Evolutionary conservation across 2,797 vertebrate species (phyloP), one percentile per base, ranked within the genome.

Genomic region (Linurgus olivaceus): DNA sequence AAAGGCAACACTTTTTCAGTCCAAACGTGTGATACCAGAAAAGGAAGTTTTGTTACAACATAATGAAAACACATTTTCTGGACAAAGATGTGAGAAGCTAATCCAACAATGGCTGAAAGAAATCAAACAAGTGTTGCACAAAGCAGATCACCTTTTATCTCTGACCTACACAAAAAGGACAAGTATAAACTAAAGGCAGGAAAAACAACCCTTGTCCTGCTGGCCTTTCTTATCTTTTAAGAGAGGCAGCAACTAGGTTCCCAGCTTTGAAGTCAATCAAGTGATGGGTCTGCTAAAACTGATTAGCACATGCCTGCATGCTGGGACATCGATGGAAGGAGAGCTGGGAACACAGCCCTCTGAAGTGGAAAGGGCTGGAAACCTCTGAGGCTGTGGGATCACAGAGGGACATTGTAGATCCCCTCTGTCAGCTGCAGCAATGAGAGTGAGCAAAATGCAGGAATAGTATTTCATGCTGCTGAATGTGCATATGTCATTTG

Each of bases 211-310:
- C 40, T 91, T 93, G 55, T 86, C 72, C 73, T 86, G n/a, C 52
- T 93, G 67, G 40, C 57, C 44, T 73, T 73, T 73, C 82, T 93
- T 91, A 90, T 94, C 87, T 93, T 45, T 78, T 73, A 75, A 86
- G 79, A 77, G 52, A 59, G 28, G 28, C 24, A 67, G 59, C 48
- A 81, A 61, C 50, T 59, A 51, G 10, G 37, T 59, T 88, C 48
- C 38, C 48, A 88, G 82, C 89, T 95, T 94, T 96, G 96, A 94
- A 96, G 87, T 88, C 76, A 48, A 37, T 77, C 51, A 76, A 73
- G 79, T 65, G 42, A 88, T 73, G 77, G 77, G 18, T 48, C 62
- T 93, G 79, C 44, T 93, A 70, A 91, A 94, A 86, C 54, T 70
- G 76, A 86, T 93, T 86, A 88, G 67, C 62, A 63, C 66, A 81